These are phyloP conservation scores for Drosophila navojoa DNA, from an alignment of 1,140 invertebrate species.

Conservation along the genomic window DNA sequence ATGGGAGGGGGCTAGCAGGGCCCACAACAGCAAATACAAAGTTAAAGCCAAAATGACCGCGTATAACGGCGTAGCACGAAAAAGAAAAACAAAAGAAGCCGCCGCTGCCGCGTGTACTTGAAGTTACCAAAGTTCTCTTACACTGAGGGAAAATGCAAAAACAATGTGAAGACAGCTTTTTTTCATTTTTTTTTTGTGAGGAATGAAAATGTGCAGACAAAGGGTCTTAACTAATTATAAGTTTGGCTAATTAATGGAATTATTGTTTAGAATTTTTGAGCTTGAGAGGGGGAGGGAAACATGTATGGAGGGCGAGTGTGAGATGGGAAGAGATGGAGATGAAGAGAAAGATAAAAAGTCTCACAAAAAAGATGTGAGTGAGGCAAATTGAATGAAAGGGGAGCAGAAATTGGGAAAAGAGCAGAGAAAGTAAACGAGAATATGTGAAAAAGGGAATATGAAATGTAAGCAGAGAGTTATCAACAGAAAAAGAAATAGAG, in stretches of 20 bases:
- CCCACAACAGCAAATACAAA: conserved; percentile 53
- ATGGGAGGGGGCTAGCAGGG: conserved; percentile 10
- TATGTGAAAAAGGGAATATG: no score
- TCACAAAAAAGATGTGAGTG: no score
- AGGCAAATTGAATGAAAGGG: no score
- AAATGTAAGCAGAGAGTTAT: no score
- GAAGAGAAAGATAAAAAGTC: no score
- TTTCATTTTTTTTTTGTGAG: background rate
- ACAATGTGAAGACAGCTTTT: background rate
- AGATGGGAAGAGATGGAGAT: no score
- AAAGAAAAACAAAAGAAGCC: conserved; percentile 57
- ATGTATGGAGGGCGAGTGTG: no score
- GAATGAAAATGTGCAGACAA: background rate
- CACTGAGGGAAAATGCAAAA: conserved; percentile 13
- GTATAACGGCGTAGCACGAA: conserved; percentile 37
- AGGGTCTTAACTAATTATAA: background rate
- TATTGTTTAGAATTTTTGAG: no score
- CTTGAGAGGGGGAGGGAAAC: no score
- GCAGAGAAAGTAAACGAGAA: no score
- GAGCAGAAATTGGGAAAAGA: no score
- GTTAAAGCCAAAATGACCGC: conserved; percentile 73
- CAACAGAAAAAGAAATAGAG: no score
- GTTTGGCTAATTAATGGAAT: background rate
- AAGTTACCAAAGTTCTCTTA: conserved; percentile 45
- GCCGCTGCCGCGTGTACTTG: conserved; percentile 49